Evolutionary conservation across 2,888 invertebrate genomes (phyloP).

Genomic region (Mythimna vitellina): DNA sequence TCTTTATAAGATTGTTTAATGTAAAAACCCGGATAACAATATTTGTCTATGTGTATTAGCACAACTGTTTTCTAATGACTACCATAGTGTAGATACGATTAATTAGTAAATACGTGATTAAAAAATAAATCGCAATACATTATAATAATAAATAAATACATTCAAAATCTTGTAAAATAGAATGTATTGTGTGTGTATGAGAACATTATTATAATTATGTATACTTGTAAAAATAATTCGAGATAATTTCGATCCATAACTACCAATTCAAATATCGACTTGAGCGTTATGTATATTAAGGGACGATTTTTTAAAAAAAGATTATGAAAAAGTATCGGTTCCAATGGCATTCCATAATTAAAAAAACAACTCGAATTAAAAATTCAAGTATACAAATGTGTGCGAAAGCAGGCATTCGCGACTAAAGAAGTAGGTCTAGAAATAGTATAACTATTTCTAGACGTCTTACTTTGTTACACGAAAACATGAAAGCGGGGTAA

Average conservation of each 20-base stretch:
- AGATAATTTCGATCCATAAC: too few species aligned
- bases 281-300: too few species aligned
- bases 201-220: constrained; percentile 5
- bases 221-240: too few species aligned
- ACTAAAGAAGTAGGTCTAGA: constrained; percentile 26
- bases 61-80: constrained; percentile 32
- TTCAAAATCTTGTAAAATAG: constrained; percentile 29
- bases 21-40: constrained; percentile 20
- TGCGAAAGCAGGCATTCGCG: constrained; percentile 31
- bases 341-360: too few species aligned
- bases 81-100: constrained; percentile 22
- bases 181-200: constrained; percentile 20
- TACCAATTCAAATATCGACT: too few species aligned
- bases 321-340: too few species aligned
- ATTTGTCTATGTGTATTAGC: constrained; percentile 36
- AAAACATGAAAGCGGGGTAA: constrained; percentile 8
- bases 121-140: constrained; percentile 17
- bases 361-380: too few species aligned
- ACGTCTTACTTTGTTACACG: too few species aligned
- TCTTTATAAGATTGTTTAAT: constrained; percentile 30
- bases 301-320: too few species aligned
- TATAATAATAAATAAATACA: constrained; percentile 18
- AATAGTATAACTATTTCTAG: too few species aligned
- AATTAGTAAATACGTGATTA: constrained; percentile 6
- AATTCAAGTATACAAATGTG: constrained; percentile 17